Base-by-base conservation (phyloP, 2,113 vertebrate species). In the Albula glossodonta region DNA sequence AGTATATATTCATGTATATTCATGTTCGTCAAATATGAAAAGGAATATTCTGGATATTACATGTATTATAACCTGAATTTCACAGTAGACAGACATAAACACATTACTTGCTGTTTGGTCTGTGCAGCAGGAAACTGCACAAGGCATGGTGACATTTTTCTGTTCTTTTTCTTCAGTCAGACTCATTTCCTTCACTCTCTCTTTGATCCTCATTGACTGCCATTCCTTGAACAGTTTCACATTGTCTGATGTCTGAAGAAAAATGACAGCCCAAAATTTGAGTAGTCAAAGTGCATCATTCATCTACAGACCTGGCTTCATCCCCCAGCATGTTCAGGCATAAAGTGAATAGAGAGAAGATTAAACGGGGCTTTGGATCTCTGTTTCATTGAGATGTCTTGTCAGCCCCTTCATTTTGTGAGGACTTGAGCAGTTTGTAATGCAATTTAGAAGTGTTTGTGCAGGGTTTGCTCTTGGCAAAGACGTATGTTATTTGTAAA, bases 291-390 rank as follows among this genome's bases (percentile, higher is more conserved):
- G 15, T 19, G 60, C 56, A 60, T 12, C 56, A 66, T 66, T 22
- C 60, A 22, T 66, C 60, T 66, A 19, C 60, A 0, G 17, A 5
- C 1, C 60, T 84, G 8, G 41, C 83, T 84, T 78, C 81, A 88
- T 80, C 63, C 31, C 63, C 31, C 31, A 84, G 86, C 56, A 5
- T 85, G 81, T 85, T 93, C 91, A 87, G 19, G 52, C 82, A 53
- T 89, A 91, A 88, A 89, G 90, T 66, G 49, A 89, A 90, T 81
- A 84, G 90, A 87, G 90, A 52, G 88, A 88, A 82, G 88, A 85
- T 89, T 89, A 86, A 90, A 90, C 90, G 70, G 31, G 82, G 31
- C 60, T 78, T 86, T 50, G 22, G 86, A 83, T 92, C 92, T 92
- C 92, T 9, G 60, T 66, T 19, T 66, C 88, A 84, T 91, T 92